Conservation (phyloP, 2,888 invertebrate genomes). For the Ariolimax columbianus region DNA sequence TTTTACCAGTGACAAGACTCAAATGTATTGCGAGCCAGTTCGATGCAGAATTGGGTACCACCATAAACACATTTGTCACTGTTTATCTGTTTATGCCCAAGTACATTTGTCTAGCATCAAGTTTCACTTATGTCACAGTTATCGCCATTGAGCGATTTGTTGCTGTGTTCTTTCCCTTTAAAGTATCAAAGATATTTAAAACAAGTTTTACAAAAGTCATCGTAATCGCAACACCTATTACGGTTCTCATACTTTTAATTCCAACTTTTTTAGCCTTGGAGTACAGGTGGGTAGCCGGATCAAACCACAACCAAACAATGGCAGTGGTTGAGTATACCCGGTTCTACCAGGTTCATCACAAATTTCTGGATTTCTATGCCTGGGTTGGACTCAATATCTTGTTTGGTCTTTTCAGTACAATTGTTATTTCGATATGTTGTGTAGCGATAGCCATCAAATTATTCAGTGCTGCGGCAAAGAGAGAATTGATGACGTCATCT, state of each 20-base stretch:
- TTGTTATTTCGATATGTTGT: background rate
- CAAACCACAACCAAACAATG: background rate
- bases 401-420: background rate
- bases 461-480: background rate
- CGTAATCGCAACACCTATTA: background rate
- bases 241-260: background rate
- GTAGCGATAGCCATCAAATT: conserved; percentile 23
- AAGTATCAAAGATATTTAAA: conserved; percentile 11
- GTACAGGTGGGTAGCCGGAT: background rate
- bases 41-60: background rate
- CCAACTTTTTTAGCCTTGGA: conserved; percentile 16
- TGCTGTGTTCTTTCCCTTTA: conserved; percentile 33
- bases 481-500: background rate
- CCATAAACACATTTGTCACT: conserved; percentile 7
- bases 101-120: background rate
- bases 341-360: conserved; percentile 6
- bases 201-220: background rate
- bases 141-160: conserved; percentile 23
- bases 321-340: background rate
- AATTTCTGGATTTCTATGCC: conserved; percentile 9
- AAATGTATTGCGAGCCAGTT: conserved; percentile 5
- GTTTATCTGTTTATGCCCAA: conserved; percentile 26
- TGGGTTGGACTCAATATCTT: conserved; percentile 36
- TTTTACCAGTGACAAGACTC: conserved; percentile 2
- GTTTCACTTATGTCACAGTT: conserved; percentile 1